Percentiles rank a stretch among this genome's conserved stretches.
Evolutionary conservation across 1,140 invertebrate genomes (phyloP).

Genomic region (Dryas iulia): DNA sequence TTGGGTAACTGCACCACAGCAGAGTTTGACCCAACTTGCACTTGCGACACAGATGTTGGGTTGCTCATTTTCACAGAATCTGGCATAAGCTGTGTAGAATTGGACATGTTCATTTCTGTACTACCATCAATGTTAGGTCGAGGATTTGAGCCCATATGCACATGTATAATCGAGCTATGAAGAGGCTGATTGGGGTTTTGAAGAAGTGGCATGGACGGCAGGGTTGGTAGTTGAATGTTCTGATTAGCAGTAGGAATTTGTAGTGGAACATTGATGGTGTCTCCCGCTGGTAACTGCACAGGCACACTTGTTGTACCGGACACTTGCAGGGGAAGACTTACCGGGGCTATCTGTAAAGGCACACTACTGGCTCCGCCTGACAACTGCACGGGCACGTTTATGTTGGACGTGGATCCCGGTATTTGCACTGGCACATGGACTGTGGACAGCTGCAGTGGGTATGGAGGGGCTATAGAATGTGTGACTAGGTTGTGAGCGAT

Average conservation of each 20-base stretch:
- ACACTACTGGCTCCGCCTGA: conserved; percentile 59
- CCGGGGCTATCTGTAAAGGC: conserved; percentile 64
- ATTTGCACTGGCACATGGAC: conserved; percentile 76
- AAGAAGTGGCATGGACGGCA: conserved; percentile 68
- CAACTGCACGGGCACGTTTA: conserved; percentile 70
- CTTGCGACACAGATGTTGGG: conserved; percentile 52
- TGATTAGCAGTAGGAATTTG: conserved; percentile 64
- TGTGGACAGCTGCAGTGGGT: conserved; percentile 69
- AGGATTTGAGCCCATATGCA: conserved; percentile 68
- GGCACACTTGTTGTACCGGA: conserved; percentile 68
- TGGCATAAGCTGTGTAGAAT: conserved; percentile 56
- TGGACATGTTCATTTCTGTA: conserved; percentile 59
- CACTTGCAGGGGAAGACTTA: conserved; percentile 69
- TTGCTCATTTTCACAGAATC: conserved; percentile 66
- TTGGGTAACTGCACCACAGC: conserved; percentile 67
- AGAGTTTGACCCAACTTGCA: conserved; percentile 57
- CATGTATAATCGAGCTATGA: conserved; percentile 71
- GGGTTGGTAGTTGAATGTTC: conserved; percentile 61
- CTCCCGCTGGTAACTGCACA: conserved; percentile 69
- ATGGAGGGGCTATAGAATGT: conserved; percentile 69
- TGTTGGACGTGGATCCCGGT: conserved; percentile 69
- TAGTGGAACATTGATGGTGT: conserved; percentile 73
- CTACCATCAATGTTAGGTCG: conserved; percentile 55
- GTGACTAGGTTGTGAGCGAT: conserved; percentile 69
- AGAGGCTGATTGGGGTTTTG: conserved; percentile 57